phyloP scores from a whole-genome alignment of 2,888 invertebrate species.

The Euclidia mi region DNA sequence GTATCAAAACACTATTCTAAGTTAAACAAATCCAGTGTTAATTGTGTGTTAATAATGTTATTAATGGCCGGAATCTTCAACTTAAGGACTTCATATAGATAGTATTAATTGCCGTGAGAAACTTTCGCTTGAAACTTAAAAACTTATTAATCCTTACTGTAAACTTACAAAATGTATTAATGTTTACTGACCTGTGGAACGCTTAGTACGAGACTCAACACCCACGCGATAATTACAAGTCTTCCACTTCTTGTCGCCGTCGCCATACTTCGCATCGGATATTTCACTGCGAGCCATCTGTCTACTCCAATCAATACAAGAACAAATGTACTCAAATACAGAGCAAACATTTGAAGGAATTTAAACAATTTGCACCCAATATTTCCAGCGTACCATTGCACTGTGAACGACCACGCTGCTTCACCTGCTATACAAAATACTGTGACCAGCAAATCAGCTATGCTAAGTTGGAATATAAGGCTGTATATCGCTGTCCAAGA shows the following conservation, averaged over 20 bases:
- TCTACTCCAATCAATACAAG: conserved; percentile 95
- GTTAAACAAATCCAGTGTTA: too few relatives aligned
- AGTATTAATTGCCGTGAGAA: conserved; percentile 15
- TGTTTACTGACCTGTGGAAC: conserved; percentile 93
- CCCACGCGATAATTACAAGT: conserved; percentile 93
- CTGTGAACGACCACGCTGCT: conserved; percentile 94
- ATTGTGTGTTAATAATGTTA: too few relatives aligned
- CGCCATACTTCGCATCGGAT: conserved; percentile 93
- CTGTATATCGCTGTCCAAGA: conserved; percentile 93
- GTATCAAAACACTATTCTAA: too few relatives aligned
- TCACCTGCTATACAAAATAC: conserved; percentile 95
- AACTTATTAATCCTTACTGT: too few relatives aligned
- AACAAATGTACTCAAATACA: conserved; percentile 95
- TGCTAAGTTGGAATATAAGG: conserved; percentile 94
- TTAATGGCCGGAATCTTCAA: too few relatives aligned
- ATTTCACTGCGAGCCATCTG: conserved; percentile 94
- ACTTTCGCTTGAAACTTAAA: too few relatives aligned
- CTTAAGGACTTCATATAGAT: conserved; percentile 15
- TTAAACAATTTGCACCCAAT: conserved; percentile 94
- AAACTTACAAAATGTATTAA: conserved; percentile 31
- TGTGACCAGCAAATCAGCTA: conserved; percentile 95
- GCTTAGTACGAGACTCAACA: conserved; percentile 93
- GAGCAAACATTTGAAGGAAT: conserved; percentile 94
- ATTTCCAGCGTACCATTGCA: conserved; percentile 95
- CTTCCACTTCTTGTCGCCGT: conserved; percentile 92